phyloP scores from a whole-genome alignment of 2,797 vertebrate genomes.

The Paguma larvata region DNA sequence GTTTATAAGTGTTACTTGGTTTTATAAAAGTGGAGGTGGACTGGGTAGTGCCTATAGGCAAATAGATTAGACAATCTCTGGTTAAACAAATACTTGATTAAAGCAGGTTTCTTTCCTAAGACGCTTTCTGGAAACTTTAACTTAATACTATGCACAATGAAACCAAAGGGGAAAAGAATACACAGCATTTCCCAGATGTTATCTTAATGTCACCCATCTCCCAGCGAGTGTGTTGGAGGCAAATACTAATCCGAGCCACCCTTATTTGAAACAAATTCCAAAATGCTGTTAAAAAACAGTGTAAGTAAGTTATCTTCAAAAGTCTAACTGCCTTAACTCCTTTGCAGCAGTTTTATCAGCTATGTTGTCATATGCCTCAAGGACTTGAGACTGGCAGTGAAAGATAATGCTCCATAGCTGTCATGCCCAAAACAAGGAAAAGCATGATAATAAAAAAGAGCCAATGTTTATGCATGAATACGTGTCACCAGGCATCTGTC shows the following conservation, averaged over 20 bases:
- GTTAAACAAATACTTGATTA: neutral
- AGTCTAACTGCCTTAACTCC: slow-evolving; percentile 39
- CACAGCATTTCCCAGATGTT: neutral
- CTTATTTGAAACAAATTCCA: slow-evolving; percentile 57
- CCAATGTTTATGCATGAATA: neutral
- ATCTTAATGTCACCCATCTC: neutral
- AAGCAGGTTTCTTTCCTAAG: slow-evolving; percentile 46
- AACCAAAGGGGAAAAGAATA: slow-evolving; percentile 23
- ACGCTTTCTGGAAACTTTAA: slow-evolving; percentile 5
- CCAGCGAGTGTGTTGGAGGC: neutral
- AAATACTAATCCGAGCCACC: neutral
- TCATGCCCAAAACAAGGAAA: neutral
- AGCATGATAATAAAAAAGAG: neutral
- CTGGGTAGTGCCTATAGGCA: neutral
- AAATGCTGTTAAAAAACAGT: neutral
- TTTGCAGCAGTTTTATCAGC: neutral
- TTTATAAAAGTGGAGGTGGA: neutral
- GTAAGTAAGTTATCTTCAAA: slow-evolving; percentile 21
- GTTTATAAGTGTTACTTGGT: neutral
- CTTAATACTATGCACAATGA: neutral
- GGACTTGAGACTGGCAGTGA: neutral
- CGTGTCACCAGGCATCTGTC: neutral
- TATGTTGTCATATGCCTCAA: neutral
- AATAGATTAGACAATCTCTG: neutral
- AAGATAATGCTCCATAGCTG: neutral